Conservation (phyloP, 2,797 vertebrate genomes). For the Buceros bicornis region DNA sequence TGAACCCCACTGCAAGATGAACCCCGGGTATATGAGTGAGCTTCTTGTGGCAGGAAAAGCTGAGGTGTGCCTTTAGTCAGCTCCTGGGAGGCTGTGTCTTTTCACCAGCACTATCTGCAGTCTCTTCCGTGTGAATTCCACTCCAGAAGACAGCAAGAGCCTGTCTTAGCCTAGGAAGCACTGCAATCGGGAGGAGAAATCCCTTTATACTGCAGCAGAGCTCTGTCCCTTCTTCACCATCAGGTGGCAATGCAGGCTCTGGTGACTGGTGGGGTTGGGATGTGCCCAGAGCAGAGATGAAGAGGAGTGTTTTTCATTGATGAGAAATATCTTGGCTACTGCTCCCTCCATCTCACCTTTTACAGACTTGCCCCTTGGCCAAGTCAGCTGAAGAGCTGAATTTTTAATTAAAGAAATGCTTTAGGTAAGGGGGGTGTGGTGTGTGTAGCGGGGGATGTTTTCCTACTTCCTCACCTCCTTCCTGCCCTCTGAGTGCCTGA, state of each 20-base stretch:
- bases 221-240: neutral
- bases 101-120: neutral
- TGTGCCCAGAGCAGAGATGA: neutral
- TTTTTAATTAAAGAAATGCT: neutral
- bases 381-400: neutral
- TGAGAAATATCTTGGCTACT: neutral
- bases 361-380: neutral
- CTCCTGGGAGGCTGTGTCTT: neutral
- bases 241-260: neutral
- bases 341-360: neutral
- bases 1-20: neutral
- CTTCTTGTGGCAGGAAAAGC: neutral
- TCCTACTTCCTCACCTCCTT: neutral
- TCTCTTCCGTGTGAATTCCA: neutral
- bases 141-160: neutral
- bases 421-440: neutral
- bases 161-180: neutral
- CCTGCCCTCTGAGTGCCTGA: neutral
- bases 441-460: neutral
- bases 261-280: neutral
- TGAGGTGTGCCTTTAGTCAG: neutral
- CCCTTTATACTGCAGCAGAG: neutral
- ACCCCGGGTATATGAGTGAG: neutral
- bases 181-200: slow-evolving; percentile 4
- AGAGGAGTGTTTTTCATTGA: neutral